A percentile compares a stretch with the other conserved stretches of the same genome.
These are phyloP conservation scores for Ormyrus nitidulus DNA, from an alignment of 2,888 invertebrate species.

Conservation along the genomic window DNA sequence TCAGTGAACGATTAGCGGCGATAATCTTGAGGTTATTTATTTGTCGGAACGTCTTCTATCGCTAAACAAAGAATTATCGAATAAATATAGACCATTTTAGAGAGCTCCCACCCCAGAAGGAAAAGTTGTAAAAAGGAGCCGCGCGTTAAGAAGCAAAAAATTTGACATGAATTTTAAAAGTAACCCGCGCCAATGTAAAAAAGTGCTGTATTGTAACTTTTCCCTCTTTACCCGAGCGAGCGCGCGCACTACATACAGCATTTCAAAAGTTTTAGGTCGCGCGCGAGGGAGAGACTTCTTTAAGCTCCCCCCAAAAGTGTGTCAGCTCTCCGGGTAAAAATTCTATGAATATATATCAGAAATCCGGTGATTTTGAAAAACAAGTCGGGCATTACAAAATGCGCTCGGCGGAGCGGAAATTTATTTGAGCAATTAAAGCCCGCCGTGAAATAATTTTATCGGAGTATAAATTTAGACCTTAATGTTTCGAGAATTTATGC, in stretches of 20 bases:
- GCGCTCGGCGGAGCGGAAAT: no score
- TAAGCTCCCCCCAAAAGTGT: conserved; percentile 20
- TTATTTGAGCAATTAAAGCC: no score
- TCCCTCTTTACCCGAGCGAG: conserved; percentile 13
- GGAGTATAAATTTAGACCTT: neutral
- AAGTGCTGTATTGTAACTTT: no score
- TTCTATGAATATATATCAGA: conserved; percentile 36
- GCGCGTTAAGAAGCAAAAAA: no score
- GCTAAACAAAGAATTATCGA: no score
- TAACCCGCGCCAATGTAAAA: no score
- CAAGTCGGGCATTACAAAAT: neutral
- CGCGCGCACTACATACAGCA: conserved; percentile 12
- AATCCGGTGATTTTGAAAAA: neutral
- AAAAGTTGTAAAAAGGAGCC: no score
- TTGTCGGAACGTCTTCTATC: neutral
- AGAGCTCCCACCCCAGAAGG: no score
- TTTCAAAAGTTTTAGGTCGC: conserved; percentile 37
- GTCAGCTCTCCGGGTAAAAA: conserved; percentile 12
- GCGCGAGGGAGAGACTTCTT: conserved; percentile 14
- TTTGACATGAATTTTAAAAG: no score
- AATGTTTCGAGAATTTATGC: no score
- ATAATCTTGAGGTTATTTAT: neutral
- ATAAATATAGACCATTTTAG: no score
- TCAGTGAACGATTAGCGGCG: no score
- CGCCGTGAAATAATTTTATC: neutral